Evolutionary conservation across 2,888 invertebrate genomes (phyloP).

Genomic region (Lordiphosa fenestrarum): DNA sequence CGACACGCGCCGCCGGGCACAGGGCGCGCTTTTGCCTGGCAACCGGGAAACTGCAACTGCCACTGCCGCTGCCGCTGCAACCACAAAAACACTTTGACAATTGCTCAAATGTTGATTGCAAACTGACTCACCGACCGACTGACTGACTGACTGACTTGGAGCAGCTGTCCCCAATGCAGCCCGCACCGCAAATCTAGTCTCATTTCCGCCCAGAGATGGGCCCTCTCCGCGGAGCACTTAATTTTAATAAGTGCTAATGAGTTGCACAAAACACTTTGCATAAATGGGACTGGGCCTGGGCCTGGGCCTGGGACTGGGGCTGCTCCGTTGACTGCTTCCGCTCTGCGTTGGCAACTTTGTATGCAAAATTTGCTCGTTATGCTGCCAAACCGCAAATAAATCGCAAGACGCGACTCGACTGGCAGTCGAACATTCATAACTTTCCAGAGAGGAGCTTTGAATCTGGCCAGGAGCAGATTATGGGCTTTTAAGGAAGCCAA

Average conservation of each 20-base stretch:
- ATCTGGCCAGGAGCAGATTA: too few relatives aligned
- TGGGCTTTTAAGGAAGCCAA: too few relatives aligned
- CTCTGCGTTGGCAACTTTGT: constrained; percentile 62
- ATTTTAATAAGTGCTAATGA: constrained; percentile 78
- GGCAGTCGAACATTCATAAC: constrained; percentile 1
- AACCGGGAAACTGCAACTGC: constrained; percentile 17
- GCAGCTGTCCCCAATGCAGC: constrained; percentile 28
- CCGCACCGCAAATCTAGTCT: constrained; percentile 49
- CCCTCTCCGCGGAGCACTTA: constrained; percentile 50
- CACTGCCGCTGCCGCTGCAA: constrained; percentile 7
- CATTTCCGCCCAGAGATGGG: constrained; percentile 49
- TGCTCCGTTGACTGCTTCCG: constrained; percentile 25
- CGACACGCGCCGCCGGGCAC: constrained; percentile 62
- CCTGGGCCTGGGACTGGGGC: constrained; percentile 4
- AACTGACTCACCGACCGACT: constrained; percentile 10
- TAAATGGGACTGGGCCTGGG: constrained; percentile 42
- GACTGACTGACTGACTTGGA: not conserved
- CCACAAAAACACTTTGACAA: constrained; percentile 52
- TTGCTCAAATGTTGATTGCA: constrained; percentile 66
- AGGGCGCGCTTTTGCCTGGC: constrained; percentile 8
- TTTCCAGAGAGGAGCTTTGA: too few relatives aligned
- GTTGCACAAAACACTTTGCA: constrained; percentile 67
- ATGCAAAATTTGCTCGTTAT: constrained; percentile 54
- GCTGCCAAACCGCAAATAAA: constrained; percentile 57
- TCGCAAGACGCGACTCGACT: constrained; percentile 32